Base-by-base conservation (phyloP, 2,797 vertebrate genomes). In the Sebastes oblongus region DNA sequence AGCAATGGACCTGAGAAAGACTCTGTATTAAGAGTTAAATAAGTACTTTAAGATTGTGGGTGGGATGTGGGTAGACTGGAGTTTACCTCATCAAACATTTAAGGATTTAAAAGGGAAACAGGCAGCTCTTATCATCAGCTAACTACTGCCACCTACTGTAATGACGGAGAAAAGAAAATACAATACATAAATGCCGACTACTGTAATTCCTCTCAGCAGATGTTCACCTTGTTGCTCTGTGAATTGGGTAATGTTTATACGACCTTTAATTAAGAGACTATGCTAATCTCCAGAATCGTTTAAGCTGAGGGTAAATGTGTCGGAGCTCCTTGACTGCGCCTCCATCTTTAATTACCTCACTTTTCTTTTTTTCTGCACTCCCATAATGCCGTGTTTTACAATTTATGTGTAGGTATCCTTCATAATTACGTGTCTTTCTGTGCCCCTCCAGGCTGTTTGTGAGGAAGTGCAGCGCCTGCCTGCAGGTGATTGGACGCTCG, bases 391-490 rank as follows among this genome's bases (percentile, higher is more conserved):
- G 30, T 18, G 22, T 72, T 78, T 75, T 39, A 59, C 65, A 29
- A 29, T 73, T 46, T 46, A 79, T 66, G 46, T 27, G 50, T 52
- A 12, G 8, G 70, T 50, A 27, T 58, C 62, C 60, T 34, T 70
- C 29, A 71, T 61, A 77, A 39, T 42, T 64, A 55, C 80, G 32
- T 81, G 12, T 81, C 27, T 67, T 67, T 84, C 66, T 89, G 39
- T 88, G 68, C 68, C 25, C 66, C 74, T 73, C 14, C 83, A 98
- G 97, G 94, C 78, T 97, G 59, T 98, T 98, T 92, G 96, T 97
- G 83, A 96, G 96, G 77, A 97, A 97, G 91, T 98, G 97, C 94
- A 97, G 96, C 42, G 95, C 96, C 20, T 98, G 97, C 84, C 85
- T 97, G 88, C 96, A 97, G 93, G 96, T 94, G 42, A 96, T 98